Conservation (phyloP, 2,888 invertebrate genomes). For the Idaea dimidiata region DNA sequence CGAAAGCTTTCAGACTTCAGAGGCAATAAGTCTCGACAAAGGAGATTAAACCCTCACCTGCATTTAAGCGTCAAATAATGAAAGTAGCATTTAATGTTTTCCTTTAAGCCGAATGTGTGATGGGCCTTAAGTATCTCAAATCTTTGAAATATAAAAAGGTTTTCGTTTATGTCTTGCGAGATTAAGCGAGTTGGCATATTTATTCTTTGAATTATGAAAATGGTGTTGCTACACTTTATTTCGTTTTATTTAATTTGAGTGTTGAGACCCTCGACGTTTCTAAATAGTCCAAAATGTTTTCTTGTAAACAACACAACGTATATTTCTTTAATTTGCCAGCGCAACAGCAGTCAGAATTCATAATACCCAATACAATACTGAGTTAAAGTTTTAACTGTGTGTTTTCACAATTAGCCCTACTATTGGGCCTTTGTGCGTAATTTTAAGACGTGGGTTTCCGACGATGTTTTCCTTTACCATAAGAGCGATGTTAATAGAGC, state of each 20-base stretch:
- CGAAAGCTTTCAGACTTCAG: constrained; percentile 66
- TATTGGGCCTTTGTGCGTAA: no score
- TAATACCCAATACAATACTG: no score
- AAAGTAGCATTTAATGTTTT: constrained; percentile 19
- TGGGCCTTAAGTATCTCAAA: constrained; percentile 23
- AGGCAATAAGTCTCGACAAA: constrained; percentile 67
- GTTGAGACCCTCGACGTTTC: no score
- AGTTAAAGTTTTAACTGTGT: no score
- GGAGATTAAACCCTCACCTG: constrained; percentile 63
- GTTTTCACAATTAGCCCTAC: no score
- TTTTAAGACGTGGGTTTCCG: no score
- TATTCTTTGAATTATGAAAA: constrained; percentile 9
- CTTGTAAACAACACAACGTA: no score
- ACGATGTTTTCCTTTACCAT: no score
- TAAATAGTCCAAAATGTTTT: no score
- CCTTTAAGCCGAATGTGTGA: constrained; percentile 17
- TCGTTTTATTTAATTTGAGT: background rate
- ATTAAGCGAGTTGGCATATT: constrained; percentile 30
- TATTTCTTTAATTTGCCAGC: no score
- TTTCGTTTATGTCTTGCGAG: background rate
- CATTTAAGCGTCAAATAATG: constrained; percentile 54
- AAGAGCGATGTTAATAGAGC: no score
- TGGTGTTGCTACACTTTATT: background rate
- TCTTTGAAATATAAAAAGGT: constrained; percentile 5
- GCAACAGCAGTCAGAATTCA: no score